A percentile compares a stretch with the other conserved stretches of the same genome.
phyloP scores from a whole-genome alignment of 1,140 invertebrate species.

The Camponotus floridanus region DNA sequence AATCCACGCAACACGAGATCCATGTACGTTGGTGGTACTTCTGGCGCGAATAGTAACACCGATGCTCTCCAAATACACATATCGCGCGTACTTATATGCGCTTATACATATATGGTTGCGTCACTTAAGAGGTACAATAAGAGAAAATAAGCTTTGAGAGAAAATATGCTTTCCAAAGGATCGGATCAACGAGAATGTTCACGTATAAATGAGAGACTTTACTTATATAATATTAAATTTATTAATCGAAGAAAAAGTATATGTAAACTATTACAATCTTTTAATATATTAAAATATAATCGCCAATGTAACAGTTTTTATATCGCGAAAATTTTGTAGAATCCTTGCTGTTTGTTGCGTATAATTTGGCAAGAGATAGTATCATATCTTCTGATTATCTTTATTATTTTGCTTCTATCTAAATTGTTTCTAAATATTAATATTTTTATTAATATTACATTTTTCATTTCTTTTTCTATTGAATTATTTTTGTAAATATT shows the following conservation, averaged over 20 bases:
- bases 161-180: constrained; percentile 22
- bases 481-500: too few species aligned
- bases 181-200: neutral
- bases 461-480: neutral
- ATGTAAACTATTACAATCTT: too few species aligned
- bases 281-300: too few species aligned
- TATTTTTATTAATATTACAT: constrained; percentile 1
- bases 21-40: constrained; percentile 17
- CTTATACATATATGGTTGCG: constrained; percentile 54
- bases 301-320: too few species aligned
- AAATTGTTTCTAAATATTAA: neutral
- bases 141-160: neutral
- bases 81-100: constrained; percentile 15
- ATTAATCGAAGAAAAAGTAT: too few species aligned
- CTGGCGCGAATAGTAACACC: constrained; percentile 7
- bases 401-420: neutral
- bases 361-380: too few species aligned
- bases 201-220: too few species aligned
- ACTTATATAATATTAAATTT: too few species aligned
- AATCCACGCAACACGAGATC: constrained; percentile 38
- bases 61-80: constrained; percentile 39
- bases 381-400: too few species aligned
- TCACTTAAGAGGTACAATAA: constrained; percentile 63
- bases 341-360: too few species aligned
- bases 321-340: too few species aligned